A percentile compares a stretch with the other conserved stretches of the same genome.
These are phyloP conservation scores for Epirrhoe alternata DNA, from an alignment of 2,888 invertebrate genomes.

Conservation along the genomic window DNA sequence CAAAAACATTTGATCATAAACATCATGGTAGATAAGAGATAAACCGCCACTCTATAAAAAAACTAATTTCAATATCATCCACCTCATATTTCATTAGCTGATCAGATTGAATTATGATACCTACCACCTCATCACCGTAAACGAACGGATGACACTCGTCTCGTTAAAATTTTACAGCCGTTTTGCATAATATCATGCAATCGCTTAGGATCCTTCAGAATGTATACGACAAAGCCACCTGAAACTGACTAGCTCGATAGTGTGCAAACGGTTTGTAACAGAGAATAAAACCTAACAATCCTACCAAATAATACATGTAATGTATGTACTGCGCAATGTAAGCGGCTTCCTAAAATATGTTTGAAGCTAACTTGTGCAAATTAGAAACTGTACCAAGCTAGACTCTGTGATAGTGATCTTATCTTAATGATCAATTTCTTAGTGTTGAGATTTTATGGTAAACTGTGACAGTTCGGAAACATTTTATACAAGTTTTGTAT, in stretches of 20 bases:
- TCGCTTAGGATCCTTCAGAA: background rate
- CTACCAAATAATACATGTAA: too few species aligned
- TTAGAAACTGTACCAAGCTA: too few species aligned
- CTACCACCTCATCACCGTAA: conserved; percentile 6
- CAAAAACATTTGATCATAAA: background rate
- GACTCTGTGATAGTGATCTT: too few species aligned
- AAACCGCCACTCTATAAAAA: background rate
- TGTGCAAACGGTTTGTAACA: too few species aligned
- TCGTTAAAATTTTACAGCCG: conserved; percentile 7
- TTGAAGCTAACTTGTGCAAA: too few species aligned
- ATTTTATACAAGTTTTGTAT: background rate
- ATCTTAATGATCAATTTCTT: too few species aligned
- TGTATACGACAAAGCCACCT: background rate
- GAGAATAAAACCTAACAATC: too few species aligned
- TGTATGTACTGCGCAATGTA: too few species aligned
- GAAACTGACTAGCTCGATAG: background rate
- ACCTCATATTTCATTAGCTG: conserved; percentile 27
- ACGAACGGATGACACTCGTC: conserved; percentile 18
- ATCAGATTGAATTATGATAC: conserved; percentile 29
- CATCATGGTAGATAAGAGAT: background rate
- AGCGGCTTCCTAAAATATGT: too few species aligned
- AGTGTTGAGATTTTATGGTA: too few species aligned
- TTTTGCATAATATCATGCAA: background rate
- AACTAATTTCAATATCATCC: conserved; percentile 24
- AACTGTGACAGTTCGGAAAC: background rate